Evolutionary conservation across 2,113 vertebrate genomes (phyloP).

Genomic region (Mobula hypostoma): DNA sequence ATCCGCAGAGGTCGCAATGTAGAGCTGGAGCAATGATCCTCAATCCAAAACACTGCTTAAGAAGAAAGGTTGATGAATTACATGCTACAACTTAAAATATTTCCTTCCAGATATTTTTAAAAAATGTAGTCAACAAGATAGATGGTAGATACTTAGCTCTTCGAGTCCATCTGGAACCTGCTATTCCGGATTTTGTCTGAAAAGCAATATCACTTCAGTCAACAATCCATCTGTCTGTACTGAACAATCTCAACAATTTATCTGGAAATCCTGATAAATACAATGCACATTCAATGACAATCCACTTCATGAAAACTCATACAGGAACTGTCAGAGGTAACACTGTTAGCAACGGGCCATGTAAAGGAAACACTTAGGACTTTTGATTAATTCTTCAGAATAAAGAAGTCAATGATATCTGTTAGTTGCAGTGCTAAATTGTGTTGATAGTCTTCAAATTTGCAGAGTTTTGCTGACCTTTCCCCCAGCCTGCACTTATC

Average conservation of each 20-base stretch:
- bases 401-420: conserved; percentile 25
- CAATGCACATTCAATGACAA: neutral
- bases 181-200: neutral
- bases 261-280: neutral
- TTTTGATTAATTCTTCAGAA: conserved; percentile 28
- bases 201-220: neutral
- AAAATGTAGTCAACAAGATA: neutral
- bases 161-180: neutral
- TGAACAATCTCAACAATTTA: conserved; percentile 24
- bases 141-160: neutral
- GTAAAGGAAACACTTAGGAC: conserved; percentile 21
- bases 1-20: no score
- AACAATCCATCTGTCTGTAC: neutral
- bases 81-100: neutral
- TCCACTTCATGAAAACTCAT: conserved; percentile 17
- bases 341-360: conserved; percentile 28
- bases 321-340: conserved; percentile 20
- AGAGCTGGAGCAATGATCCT: no score
- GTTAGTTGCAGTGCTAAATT: neutral
- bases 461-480: conserved; percentile 34
- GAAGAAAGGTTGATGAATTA: neutral
- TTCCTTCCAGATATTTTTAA: neutral
- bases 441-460: conserved; percentile 2
- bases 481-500: conserved; percentile 15
- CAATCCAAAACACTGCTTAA: no score